Percentiles rank a stretch among this genome's conserved stretches.
These are phyloP conservation scores for Drosophila nigritarsus DNA, from an alignment of 2,888 invertebrate genomes.

Conservation along the genomic window DNA sequence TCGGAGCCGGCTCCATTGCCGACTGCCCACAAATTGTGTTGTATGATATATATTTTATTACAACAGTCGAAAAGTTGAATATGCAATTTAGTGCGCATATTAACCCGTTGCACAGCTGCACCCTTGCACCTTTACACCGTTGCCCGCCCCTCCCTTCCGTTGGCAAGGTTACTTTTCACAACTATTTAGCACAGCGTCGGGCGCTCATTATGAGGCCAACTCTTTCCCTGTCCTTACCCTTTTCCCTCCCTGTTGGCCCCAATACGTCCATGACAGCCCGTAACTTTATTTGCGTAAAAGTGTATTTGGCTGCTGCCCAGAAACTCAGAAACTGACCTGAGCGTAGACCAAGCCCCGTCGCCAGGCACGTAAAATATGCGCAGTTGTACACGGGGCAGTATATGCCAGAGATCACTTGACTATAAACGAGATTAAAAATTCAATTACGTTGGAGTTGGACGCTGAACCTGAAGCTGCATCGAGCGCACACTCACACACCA, in stretches of 20 bases:
- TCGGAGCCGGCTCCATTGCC: constrained; percentile 10
- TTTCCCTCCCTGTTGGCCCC: neutral
- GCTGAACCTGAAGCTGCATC: constrained; percentile 74
- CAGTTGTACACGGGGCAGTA: constrained; percentile 73
- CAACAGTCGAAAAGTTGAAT: constrained; percentile 62
- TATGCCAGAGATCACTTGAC: constrained; percentile 84
- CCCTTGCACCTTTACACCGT: neutral
- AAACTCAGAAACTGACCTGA: constrained; percentile 52
- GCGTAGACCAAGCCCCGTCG: constrained; percentile 34
- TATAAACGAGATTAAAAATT: constrained; percentile 85
- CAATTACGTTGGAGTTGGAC: constrained; percentile 84
- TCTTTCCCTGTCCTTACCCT: neutral
- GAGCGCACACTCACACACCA: constrained; percentile 29
- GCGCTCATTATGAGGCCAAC: constrained; percentile 61
- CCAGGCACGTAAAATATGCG: constrained; percentile 80
- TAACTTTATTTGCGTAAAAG: constrained; percentile 70
- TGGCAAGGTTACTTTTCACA: constrained; percentile 56
- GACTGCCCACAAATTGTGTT: constrained; percentile 45
- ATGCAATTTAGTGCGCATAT: constrained; percentile 69
- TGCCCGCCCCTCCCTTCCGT: neutral
- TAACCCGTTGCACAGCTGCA: constrained; percentile 48
- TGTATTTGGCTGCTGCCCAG: constrained; percentile 58
- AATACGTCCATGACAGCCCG: constrained; percentile 31
- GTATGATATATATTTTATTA: constrained; percentile 56
- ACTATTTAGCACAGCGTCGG: constrained; percentile 74